Evolutionary conservation across 2,797 vertebrate species (phyloP).

Genomic region (Scolopax rusticola): DNA sequence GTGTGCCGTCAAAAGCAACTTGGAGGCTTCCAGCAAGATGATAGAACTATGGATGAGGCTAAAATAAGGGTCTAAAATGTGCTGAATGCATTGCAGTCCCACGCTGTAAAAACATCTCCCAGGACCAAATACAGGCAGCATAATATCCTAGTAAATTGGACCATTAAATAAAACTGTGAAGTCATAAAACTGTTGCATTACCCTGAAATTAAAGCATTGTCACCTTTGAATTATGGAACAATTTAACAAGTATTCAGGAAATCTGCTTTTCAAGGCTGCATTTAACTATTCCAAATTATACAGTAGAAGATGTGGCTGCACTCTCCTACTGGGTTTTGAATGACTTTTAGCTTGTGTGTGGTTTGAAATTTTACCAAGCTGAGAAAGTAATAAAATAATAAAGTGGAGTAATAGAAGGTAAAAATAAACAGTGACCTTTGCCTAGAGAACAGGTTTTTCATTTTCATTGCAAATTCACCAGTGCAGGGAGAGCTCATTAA

Average conservation of each 20-base stretch:
- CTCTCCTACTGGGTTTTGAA: slow-evolving; percentile 30
- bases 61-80: slow-evolving; percentile 32
- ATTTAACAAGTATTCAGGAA: slow-evolving; percentile 75
- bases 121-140: slow-evolving; percentile 49
- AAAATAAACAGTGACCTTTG: slow-evolving; percentile 21
- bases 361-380: slow-evolving; percentile 45
- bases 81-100: not conserved
- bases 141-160: slow-evolving; percentile 76
- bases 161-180: slow-evolving; percentile 78
- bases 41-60: slow-evolving; percentile 2
- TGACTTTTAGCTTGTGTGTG: slow-evolving; percentile 23
- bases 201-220: slow-evolving; percentile 77
- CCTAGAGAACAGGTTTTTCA: slow-evolving; percentile 19
- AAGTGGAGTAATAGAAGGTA: not conserved
- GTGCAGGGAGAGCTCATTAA: slow-evolving; percentile 30
- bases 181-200: slow-evolving; percentile 76
- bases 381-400: slow-evolving; percentile 66
- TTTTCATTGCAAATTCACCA: slow-evolving; percentile 7
- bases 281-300: slow-evolving; percentile 58
- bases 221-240: slow-evolving; percentile 77
- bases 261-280: slow-evolving; percentile 54
- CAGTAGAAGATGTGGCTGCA: not conserved
- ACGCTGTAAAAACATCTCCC: slow-evolving; percentile 66
- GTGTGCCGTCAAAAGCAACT: not conserved
- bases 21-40: slow-evolving; percentile 51